phyloP scores from a whole-genome alignment of 2,113 vertebrate genomes.

The Tricholaema leucomelas region DNA sequence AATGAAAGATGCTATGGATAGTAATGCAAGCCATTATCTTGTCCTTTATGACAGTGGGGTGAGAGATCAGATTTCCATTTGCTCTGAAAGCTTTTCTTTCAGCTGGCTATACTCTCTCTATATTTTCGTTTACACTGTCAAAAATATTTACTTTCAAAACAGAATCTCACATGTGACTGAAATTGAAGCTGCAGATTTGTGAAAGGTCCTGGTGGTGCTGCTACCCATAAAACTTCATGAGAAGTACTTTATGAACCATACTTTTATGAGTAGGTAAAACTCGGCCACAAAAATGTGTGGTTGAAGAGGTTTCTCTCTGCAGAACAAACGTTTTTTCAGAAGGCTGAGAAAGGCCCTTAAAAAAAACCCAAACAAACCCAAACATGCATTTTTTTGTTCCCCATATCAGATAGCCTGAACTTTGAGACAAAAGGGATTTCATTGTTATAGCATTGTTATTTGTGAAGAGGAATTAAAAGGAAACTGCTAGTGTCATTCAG shows the following conservation, averaged over 20 bases:
- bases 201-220: background rate
- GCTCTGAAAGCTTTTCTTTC: background rate
- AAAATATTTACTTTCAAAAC: background rate
- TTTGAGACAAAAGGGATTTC: background rate
- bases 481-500: background rate
- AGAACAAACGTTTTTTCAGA: background rate
- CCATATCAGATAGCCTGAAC: background rate
- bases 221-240: background rate
- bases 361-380: background rate
- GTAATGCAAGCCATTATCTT: background rate
- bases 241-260: background rate
- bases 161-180: accelerated
- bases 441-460: background rate
- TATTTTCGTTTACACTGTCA: background rate
- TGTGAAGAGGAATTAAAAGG: background rate
- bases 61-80: background rate
- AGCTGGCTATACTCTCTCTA: background rate
- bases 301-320: background rate
- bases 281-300: background rate
- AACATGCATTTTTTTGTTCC: background rate
- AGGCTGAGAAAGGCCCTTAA: background rate
- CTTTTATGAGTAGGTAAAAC: background rate
- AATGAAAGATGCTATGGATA: background rate
- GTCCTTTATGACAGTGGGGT: background rate
- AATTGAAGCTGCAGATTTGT: background rate